These are phyloP conservation scores for Euclidia mi DNA, from an alignment of 2,888 invertebrate genomes.

Conservation along the genomic window DNA sequence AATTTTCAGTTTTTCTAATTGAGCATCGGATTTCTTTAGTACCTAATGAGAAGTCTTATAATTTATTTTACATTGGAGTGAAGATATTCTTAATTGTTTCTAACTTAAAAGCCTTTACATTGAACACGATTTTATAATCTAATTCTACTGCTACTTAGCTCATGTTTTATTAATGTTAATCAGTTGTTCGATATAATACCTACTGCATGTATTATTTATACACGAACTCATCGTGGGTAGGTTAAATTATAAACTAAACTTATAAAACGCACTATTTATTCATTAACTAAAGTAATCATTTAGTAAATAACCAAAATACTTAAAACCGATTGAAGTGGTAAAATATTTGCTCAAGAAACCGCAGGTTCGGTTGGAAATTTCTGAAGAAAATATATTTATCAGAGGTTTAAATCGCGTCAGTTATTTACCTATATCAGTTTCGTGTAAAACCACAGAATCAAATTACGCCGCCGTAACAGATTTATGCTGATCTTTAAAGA, in stretches of 20 bases:
- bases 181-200: too few relatives aligned
- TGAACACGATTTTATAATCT: too few relatives aligned
- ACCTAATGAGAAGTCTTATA: background rate
- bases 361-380: background rate
- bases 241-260: too few relatives aligned
- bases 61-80: background rate
- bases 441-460: conserved; percentile 28
- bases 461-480: conserved; percentile 22
- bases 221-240: too few relatives aligned
- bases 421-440: conserved; percentile 25
- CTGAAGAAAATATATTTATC: conserved; percentile 14
- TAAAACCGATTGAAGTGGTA: background rate
- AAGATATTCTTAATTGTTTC: too few relatives aligned
- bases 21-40: conserved; percentile 18
- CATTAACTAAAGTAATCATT: too few relatives aligned
- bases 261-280: too few relatives aligned
- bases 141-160: too few relatives aligned
- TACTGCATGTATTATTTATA: too few relatives aligned
- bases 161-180: too few relatives aligned
- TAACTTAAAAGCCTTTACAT: too few relatives aligned
- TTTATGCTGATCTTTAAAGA: conserved; percentile 21
- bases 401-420: conserved; percentile 10
- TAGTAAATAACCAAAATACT: background rate
- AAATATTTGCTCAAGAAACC: background rate
- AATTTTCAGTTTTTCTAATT: conserved; percentile 19